Evolutionary conservation across 2,888 invertebrate genomes (phyloP), one percentile per base, ranked within the genome.

Genomic region (Watsonalla cultraria): DNA sequence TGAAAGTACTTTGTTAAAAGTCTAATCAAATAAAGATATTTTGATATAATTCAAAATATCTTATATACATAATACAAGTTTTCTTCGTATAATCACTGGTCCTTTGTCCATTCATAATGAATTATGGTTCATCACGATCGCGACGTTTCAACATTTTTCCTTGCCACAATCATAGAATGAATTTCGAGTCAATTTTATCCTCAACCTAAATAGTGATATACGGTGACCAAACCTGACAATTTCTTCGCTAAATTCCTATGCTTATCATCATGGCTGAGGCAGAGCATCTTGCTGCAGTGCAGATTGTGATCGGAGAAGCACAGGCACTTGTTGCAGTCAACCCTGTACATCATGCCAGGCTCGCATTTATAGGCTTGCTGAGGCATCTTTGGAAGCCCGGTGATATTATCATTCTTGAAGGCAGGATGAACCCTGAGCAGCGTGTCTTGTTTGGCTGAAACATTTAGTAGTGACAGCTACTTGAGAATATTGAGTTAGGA

Each of bases 271-370:
- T 66, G 62, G 52, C 79, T 80, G 2, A 82, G 54, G 46, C 90
- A 90, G 11, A 83, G 57, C n/a, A 68, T 57, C 2, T 66, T 60
- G 0, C 75, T 72, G 47, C 89, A 89, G 0, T 76, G 14, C 0
- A 89, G 68, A 48, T 83, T 80, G 0, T 59, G 59, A 6, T 59
- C 67, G 0, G 70, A 58, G 2, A 73, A 55, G 51, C 90, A 90
- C 0, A 79, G 14, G 57, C 90, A 90, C 0, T 57, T 47, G 53
- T 90, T 88, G 58, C 90, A 90, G 45, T 74, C 72, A 0, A 88
- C 75, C 9, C 51, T 61, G 57, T 87, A 88, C 0, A 61, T 61
- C 5, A 54, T 68, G 0, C 84, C 83, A 0, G 82, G 75, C 0
- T 56, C 57, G 50, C 90, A 89, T 6, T 70, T 58, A 0, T 67